Percentiles rank a stretch among this genome's conserved stretches.
Evolutionary conservation across 2,113 vertebrate species (phyloP).

Genomic region (Sinosuthora webbiana): DNA sequence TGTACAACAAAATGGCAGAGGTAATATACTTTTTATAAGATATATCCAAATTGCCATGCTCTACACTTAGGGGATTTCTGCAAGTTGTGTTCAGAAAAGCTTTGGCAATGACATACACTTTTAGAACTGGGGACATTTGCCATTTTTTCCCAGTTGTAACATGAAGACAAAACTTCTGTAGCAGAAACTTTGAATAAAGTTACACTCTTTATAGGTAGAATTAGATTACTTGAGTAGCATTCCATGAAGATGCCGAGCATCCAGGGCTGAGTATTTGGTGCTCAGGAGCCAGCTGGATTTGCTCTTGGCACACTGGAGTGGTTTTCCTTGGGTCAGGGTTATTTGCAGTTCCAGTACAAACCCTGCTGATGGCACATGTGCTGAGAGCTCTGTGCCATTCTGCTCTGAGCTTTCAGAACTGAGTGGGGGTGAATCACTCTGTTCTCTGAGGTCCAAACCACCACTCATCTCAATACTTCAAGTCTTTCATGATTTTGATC

Average conservation of each 20-base stretch:
- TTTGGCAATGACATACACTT: neutral
- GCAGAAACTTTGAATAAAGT: neutral
- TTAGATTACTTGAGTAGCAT: neutral
- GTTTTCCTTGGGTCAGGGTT: neutral
- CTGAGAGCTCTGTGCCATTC: neutral
- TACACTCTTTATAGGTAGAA: neutral
- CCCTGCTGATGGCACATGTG: neutral
- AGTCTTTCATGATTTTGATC: neutral
- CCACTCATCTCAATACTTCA: neutral
- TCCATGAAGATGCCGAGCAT: neutral
- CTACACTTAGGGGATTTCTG: neutral
- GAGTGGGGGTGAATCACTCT: accelerated
- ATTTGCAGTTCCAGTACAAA: neutral
- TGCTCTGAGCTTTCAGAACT: neutral
- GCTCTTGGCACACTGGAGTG: neutral
- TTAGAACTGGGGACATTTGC: neutral
- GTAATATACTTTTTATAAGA: neutral
- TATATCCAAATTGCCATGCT: neutral
- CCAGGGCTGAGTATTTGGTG: no score
- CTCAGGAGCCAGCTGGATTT: neutral
- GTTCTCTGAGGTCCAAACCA: neutral
- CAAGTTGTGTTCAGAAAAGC: neutral
- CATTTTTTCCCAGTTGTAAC: neutral
- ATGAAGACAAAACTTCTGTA: neutral
- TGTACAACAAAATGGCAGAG: neutral